Base-by-base conservation (phyloP, 1,140 invertebrate species). In the Drosophila jambulina region DNA sequence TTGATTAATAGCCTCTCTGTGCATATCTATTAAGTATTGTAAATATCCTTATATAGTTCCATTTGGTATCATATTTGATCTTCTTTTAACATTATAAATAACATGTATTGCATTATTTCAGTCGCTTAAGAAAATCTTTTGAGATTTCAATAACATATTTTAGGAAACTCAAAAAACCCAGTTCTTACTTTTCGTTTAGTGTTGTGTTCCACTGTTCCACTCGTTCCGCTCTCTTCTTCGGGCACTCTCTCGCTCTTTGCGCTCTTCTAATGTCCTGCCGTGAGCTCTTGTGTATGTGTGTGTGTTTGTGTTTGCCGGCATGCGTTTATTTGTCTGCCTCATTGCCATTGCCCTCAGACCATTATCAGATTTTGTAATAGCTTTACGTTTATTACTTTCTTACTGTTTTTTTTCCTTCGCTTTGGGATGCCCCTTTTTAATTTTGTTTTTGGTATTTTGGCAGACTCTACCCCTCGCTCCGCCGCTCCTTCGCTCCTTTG, bases 371-470 rank as follows among this genome's bases (percentile, higher is more conserved):
- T 90, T 91, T 80, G 85, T 91, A 90, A 90, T 90, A 91, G 86
- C 86, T 91, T 91, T 91, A 86, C 86, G 86, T 90, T 90, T 90
- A 90, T 90, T 90, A 90, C 86, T 90, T 91, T 90, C 84, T 90
- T 90, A 64, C 75, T 58, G 68, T 88, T 61, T 82, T 78, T 86
- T 82, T 69, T 72, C 15, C 2, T 58, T 19, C 7, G 29, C 21
- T 53, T 59, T 78, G 78, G 75, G 72, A 71, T 76, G 81, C 71
- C 71, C 74, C 79, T 82, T 63, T 77, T 82, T 46, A 48, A 71
- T 72, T 78, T 78, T 76, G 67, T 77, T 87, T 69, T 90, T 76
- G 80, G 80, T 71, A 83, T 87, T 82, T 80, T 76, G 71, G 76
- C 77, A 32, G 64, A 25, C 25, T 19, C 72, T 85, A 17, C 51